Evolutionary conservation across 2,797 vertebrate genomes (phyloP).

Genomic region (Zenarchopterus dispar): DNA sequence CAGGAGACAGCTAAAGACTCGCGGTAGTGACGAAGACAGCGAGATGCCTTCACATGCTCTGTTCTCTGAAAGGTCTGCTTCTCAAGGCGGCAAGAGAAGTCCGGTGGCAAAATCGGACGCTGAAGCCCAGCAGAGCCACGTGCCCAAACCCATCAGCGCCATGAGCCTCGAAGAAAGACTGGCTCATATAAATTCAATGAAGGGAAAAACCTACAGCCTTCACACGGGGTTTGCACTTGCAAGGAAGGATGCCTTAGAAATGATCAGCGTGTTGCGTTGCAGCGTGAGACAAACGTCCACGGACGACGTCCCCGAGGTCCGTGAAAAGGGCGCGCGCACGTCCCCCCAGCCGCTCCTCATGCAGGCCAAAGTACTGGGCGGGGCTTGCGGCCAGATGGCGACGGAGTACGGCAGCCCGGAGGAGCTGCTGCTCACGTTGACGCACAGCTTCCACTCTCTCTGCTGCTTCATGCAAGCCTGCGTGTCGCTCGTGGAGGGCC

Average conservation of each 20-base stretch:
- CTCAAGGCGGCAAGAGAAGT: constrained; percentile 54
- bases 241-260: constrained; percentile 91
- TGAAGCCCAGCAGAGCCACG: constrained; percentile 60
- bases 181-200: constrained; percentile 86
- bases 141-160: constrained; percentile 69
- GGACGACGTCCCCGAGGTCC: constrained; percentile 73
- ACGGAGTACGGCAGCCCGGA: constrained; percentile 89
- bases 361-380: constrained; percentile 90
- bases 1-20: constrained; percentile 74
- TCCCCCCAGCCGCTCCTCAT: constrained; percentile 88
- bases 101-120: constrained; percentile 45
- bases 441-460: constrained; percentile 94
- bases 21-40: constrained; percentile 79
- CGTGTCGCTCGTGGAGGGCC: constrained; percentile 91
- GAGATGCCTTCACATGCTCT: constrained; percentile 68
- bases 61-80: constrained; percentile 41
- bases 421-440: constrained; percentile 92
- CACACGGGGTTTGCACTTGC: constrained; percentile 90
- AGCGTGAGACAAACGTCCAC: constrained; percentile 75
- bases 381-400: constrained; percentile 91
- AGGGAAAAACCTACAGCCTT: constrained; percentile 90
- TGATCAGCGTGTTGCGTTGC: constrained; percentile 87
- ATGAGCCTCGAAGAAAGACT: constrained; percentile 86
- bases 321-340: constrained; percentile 82
- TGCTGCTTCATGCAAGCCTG: constrained; percentile 94